A percentile compares a stretch with the other conserved stretches of the same genome.
phyloP scores from a whole-genome alignment of 2,797 vertebrate species.

The Cyclura pinguis region DNA sequence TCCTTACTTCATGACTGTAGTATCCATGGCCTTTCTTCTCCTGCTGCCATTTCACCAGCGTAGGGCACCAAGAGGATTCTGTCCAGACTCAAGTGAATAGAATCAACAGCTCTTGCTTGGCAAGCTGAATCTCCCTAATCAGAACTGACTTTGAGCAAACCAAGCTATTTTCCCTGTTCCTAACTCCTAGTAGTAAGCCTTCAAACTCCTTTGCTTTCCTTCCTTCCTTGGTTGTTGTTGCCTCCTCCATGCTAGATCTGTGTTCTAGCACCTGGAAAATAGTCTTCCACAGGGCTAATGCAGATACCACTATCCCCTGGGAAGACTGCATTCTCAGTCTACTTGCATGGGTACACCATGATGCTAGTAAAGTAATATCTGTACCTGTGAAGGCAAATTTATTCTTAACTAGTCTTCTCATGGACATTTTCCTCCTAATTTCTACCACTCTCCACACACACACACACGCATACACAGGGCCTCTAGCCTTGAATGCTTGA shows the following conservation, averaged over 20 bases:
- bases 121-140: background rate
- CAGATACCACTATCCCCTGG: background rate
- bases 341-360: background rate
- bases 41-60: no score
- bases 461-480: slow-evolving; percentile 1
- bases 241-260: background rate
- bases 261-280: background rate
- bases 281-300: background rate
- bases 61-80: no score
- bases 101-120: background rate
- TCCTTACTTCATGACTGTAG: no score
- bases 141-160: background rate
- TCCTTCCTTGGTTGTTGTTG: background rate
- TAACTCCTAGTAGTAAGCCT: background rate
- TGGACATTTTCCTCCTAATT: no score
- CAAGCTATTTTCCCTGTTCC: background rate
- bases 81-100: no score
- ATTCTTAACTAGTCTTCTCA: background rate
- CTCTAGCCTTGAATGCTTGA: slow-evolving; percentile 43
- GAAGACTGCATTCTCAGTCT: background rate
- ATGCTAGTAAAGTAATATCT: background rate
- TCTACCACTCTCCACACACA: background rate
- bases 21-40: no score
- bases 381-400: background rate
- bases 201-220: background rate